Conservation (phyloP, 2,888 invertebrate species). For the Lithophane leautieri region DNA sequence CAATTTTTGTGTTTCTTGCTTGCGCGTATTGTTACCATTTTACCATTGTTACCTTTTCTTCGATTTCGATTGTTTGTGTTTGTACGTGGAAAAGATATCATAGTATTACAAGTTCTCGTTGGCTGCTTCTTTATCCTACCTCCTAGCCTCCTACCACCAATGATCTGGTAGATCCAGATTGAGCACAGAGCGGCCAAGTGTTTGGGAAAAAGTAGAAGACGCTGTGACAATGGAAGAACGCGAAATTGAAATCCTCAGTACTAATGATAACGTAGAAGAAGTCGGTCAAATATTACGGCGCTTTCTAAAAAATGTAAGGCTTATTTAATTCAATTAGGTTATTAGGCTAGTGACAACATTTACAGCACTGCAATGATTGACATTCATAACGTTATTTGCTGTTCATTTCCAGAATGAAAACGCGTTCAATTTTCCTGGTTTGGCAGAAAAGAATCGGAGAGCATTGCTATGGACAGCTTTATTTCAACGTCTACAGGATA, state of each 20-base stretch:
- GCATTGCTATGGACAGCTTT: constrained; percentile 91
- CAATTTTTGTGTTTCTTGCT: no score
- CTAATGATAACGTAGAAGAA: constrained; percentile 72
- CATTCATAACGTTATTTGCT: not conserved
- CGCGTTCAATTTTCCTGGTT: constrained; percentile 91
- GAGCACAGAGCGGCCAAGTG: not conserved
- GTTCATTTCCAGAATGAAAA: constrained; percentile 84
- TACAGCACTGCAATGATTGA: not conserved
- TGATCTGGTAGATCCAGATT: constrained; percentile 13
- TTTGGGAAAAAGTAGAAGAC: not conserved
- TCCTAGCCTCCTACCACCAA: not conserved
- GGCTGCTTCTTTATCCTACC: not conserved
- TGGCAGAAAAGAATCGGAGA: constrained; percentile 89
- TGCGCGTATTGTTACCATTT: not conserved
- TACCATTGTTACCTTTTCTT: no score
- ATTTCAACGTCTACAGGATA: constrained; percentile 90
- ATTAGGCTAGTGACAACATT: not conserved
- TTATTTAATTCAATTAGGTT: constrained; percentile 46
- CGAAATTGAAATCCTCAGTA: constrained; percentile 79
- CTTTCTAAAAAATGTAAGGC: constrained; percentile 81
- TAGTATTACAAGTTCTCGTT: constrained; percentile 1
- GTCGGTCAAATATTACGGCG: constrained; percentile 73
- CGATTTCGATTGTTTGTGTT: constrained; percentile 1
- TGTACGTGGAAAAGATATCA: not conserved
- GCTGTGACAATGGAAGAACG: constrained; percentile 78